phyloP scores from a whole-genome alignment of 2,888 invertebrate genomes.

The Acleris emargana region DNA sequence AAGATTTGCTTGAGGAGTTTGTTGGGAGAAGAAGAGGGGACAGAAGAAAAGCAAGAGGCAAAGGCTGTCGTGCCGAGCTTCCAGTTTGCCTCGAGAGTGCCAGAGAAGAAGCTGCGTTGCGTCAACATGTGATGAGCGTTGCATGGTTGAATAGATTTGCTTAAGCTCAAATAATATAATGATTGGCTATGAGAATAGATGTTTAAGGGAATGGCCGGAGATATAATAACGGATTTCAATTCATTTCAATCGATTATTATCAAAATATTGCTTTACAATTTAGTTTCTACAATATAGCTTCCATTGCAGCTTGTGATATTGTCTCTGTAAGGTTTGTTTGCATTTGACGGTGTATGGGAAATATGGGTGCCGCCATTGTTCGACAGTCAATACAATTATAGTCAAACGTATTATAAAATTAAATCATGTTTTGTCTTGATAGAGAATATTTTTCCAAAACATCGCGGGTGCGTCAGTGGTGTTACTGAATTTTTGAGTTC shows the following conservation, averaged over 20 bases:
- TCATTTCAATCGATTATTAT: conserved; percentile 5
- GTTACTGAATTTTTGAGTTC: conserved; percentile 9
- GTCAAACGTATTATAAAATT: conserved; percentile 29
- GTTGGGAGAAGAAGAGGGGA: conserved; percentile 72
- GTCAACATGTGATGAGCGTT: conserved; percentile 86
- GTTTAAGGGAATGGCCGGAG: conserved; percentile 10
- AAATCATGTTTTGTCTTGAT: conserved; percentile 25
- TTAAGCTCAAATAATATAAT: conserved; percentile 29
- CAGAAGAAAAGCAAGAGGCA: conserved; percentile 62
- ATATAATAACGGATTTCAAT: conserved; percentile 1
- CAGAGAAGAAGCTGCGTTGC: conserved; percentile 90
- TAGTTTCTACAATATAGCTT: conserved; percentile 9
- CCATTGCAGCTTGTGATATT: conserved; percentile 31
- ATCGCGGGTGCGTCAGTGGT: conserved; percentile 12
- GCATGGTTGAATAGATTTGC: conserved; percentile 15
- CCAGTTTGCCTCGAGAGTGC: conserved; percentile 88
- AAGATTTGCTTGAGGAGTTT: conserved; percentile 83
- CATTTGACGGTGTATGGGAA: conserved; percentile 3
- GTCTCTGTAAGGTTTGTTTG: conserved; percentile 17
- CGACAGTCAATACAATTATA: conserved; percentile 19
- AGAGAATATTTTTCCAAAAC: conserved; percentile 27
- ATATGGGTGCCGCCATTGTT: conserved; percentile 19
- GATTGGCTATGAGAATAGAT: conserved; percentile 12
- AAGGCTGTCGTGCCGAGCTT: conserved; percentile 79
- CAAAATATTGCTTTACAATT: too few species aligned